A percentile compares a stretch with the other conserved stretches of the same genome.
These are phyloP conservation scores for Pachypeltis micranthus DNA, from an alignment of 1,140 invertebrate genomes.

Conservation along the genomic window DNA sequence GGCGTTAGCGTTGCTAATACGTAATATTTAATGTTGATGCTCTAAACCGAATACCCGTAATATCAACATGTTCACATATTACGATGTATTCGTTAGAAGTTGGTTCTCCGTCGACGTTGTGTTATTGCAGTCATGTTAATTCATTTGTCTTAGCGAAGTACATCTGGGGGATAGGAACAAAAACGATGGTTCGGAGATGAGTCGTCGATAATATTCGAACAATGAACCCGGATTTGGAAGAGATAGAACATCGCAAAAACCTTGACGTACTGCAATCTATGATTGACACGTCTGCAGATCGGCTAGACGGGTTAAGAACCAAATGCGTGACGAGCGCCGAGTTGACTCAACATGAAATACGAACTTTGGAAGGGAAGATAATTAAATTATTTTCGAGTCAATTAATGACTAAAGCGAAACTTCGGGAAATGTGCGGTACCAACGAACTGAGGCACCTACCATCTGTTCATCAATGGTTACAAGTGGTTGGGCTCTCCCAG, in stretches of 20 bases:
- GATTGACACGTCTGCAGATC: constrained; percentile 87
- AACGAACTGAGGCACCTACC: constrained; percentile 52
- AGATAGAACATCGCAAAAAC: constrained; percentile 23
- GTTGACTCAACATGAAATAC: constrained; percentile 89
- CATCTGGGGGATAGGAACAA: too few species aligned
- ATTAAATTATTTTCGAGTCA: constrained; percentile 86
- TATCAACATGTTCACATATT: too few species aligned
- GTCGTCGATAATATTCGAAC: background rate
- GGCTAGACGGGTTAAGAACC: constrained; percentile 79
- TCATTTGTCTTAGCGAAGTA: background rate
- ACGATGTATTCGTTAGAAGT: too few species aligned
- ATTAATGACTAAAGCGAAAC: constrained; percentile 69
- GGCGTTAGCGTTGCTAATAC: too few species aligned
- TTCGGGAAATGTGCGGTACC: constrained; percentile 44
- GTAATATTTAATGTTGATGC: too few species aligned
- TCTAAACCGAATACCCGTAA: too few species aligned
- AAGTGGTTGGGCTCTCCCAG: constrained; percentile 69
- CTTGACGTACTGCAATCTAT: constrained; percentile 63
- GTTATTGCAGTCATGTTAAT: too few species aligned
- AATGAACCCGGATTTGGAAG: constrained; percentile 19
- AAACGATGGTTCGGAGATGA: too few species aligned
- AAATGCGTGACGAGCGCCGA: constrained; percentile 83
- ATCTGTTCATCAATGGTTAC: constrained; percentile 75
- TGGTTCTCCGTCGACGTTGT: too few species aligned
- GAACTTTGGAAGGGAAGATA: constrained; percentile 86